A percentile compares a stretch with the other conserved stretches of the same genome.
Conservation (phyloP, 1,140 invertebrate genomes). For the Ceratoteleas bidentatus region DNA sequence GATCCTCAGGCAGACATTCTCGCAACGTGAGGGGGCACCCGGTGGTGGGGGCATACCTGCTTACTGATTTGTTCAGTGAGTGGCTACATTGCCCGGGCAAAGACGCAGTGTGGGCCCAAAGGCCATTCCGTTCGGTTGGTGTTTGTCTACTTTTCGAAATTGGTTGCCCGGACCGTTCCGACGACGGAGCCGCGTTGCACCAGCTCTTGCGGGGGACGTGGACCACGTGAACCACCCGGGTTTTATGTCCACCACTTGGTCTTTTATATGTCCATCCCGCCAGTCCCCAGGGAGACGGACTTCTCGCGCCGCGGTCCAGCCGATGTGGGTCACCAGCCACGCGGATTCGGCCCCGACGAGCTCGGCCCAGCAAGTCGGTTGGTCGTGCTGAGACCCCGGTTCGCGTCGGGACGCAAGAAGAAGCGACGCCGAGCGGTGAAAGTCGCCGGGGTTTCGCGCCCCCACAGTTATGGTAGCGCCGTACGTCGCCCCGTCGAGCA, state of each 20-base stretch:
- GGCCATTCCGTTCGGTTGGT: constrained; percentile 56
- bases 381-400: constrained; percentile 59
- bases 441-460: constrained; percentile 17
- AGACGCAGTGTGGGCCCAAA: constrained; percentile 52
- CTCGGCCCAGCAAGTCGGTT: constrained; percentile 15
- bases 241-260: constrained; percentile 6
- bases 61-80: constrained; percentile 56
- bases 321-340: constrained; percentile 56
- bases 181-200: constrained; percentile 1
- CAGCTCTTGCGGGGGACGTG: no score
- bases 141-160: constrained; percentile 40
- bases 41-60: constrained; percentile 37
- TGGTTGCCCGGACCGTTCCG: no score
- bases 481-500: constrained; percentile 9
- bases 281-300: constrained; percentile 32
- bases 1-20: constrained; percentile 33
- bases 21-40: constrained; percentile 32
- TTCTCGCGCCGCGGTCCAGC: constrained; percentile 38
- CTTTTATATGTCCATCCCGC: constrained; percentile 43
- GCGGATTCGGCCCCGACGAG: constrained; percentile 2
- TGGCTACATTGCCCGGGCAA: constrained; percentile 31
- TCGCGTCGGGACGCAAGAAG: constrained; percentile 26
- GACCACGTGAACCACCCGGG: no score
- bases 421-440: constrained; percentile 55
- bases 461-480: constrained; percentile 22